phyloP scores from a whole-genome alignment of 2,888 invertebrate species.

The Andrena marginata region DNA sequence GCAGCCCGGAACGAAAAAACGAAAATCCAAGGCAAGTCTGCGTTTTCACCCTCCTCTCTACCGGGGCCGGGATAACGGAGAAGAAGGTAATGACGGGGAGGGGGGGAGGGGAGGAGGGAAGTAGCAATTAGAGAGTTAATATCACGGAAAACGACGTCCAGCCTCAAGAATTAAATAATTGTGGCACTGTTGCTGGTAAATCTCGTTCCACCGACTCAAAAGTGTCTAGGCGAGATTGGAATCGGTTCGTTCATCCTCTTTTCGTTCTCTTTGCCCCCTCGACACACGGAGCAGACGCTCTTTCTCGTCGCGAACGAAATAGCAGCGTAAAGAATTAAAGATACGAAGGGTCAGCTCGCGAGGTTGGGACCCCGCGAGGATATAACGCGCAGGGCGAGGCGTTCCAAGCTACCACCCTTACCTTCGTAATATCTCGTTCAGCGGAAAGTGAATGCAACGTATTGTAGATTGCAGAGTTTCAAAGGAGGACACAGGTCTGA shows the following conservation, averaged over 20 bases:
- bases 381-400: background rate
- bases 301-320: background rate
- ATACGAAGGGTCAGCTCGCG: background rate
- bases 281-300: slow-evolving; percentile 6
- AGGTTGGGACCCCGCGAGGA: background rate
- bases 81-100: background rate
- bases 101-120: background rate
- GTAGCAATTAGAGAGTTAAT: slow-evolving; percentile 47
- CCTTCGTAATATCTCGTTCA: background rate
- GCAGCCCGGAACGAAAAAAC: slow-evolving; percentile 71
- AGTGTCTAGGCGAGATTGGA: slow-evolving; percentile 42
- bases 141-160: slow-evolving; percentile 56
- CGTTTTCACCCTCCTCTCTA: background rate
- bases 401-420: background rate
- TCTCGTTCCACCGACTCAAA: slow-evolving; percentile 32
- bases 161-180: slow-evolving; percentile 59
- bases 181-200: slow-evolving; percentile 54
- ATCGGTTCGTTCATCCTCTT: slow-evolving; percentile 1
- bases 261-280: background rate
- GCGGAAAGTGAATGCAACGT: no score
- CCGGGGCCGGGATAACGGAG: background rate
- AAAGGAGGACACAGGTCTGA: no score
- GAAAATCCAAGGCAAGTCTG: slow-evolving; percentile 38
- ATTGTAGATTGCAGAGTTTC: no score
- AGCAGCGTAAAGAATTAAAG: background rate